phyloP scores from a whole-genome alignment of 2,888 invertebrate genomes.

The Priocnemis perturbator region DNA sequence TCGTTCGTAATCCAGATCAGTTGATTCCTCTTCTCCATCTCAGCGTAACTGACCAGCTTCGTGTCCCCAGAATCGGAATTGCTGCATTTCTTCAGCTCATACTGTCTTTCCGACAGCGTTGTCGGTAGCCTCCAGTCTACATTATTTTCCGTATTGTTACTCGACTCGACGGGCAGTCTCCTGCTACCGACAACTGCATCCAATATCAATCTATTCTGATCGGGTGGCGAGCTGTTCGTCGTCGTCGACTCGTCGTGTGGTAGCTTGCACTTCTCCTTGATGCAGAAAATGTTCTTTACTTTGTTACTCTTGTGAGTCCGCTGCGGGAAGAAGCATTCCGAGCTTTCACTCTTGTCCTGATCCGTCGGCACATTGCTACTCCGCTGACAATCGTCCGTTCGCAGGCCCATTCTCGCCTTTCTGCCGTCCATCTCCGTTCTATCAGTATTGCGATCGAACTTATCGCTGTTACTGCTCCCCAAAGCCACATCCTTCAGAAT shows the following conservation, averaged over 20 bases:
- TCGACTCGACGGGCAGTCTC: constrained; percentile 51
- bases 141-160: constrained; percentile 53
- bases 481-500: constrained; percentile 54
- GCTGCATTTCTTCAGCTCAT: constrained; percentile 67
- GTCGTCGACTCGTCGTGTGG: constrained; percentile 54
- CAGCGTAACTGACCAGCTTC: constrained; percentile 73
- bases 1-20: constrained; percentile 79
- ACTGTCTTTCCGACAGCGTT: constrained; percentile 75
- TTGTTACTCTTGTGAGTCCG: constrained; percentile 57
- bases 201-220: constrained; percentile 61
- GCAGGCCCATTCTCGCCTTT: constrained; percentile 70
- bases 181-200: constrained; percentile 59
- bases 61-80: constrained; percentile 64
- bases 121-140: constrained; percentile 75
- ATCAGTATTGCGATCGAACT: constrained; percentile 68
- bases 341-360: constrained; percentile 69
- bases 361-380: constrained; percentile 59
- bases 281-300: constrained; percentile 57
- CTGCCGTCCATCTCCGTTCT: constrained; percentile 70
- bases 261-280: constrained; percentile 56
- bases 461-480: constrained; percentile 68
- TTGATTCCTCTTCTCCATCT: constrained; percentile 77
- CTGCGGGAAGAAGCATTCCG: constrained; percentile 71
- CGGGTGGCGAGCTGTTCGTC: constrained; percentile 58
- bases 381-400: constrained; percentile 64